These are phyloP conservation scores for Crotalus helleri DNA, from an alignment of 2,113 vertebrate genomes.

Conservation along the genomic window DNA sequence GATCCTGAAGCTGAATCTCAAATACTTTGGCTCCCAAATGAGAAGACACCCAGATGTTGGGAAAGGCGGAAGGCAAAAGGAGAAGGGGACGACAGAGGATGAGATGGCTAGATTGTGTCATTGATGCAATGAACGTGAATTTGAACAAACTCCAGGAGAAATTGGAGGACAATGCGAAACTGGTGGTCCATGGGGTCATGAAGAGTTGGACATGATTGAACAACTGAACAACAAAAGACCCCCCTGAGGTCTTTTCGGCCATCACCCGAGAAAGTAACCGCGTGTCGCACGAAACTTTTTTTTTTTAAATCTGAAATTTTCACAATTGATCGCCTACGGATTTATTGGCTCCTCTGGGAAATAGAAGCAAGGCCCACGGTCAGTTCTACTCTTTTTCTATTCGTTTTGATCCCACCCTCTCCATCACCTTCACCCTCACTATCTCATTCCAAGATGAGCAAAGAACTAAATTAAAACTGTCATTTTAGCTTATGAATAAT, in stretches of 20 bases:
- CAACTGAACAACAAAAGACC: neutral
- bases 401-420: slow-evolving; percentile 55
- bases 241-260: neutral
- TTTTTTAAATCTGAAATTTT: neutral
- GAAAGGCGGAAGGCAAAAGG: neutral
- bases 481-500: slow-evolving; percentile 89
- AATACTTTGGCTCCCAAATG: neutral
- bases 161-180: neutral
- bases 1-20: neutral
- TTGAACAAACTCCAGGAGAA: too few species aligned
- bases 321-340: neutral
- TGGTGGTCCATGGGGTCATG: neutral
- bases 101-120: too few species aligned
- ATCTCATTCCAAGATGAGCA: slow-evolving; percentile 68
- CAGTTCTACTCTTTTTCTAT: slow-evolving; percentile 65
- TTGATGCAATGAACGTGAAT: too few species aligned
- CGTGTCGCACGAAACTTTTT: neutral
- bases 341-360: slow-evolving; percentile 47
- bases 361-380: slow-evolving; percentile 36
- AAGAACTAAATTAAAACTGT: slow-evolving; percentile 82
- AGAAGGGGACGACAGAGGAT: too few species aligned
- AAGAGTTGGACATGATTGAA: neutral
- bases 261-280: neutral
- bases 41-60: neutral
- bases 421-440: slow-evolving; percentile 52